These are phyloP conservation scores for Pteropus alecto DNA, from an alignment of 2,113 vertebrate genomes.

Conservation along the genomic window DNA sequence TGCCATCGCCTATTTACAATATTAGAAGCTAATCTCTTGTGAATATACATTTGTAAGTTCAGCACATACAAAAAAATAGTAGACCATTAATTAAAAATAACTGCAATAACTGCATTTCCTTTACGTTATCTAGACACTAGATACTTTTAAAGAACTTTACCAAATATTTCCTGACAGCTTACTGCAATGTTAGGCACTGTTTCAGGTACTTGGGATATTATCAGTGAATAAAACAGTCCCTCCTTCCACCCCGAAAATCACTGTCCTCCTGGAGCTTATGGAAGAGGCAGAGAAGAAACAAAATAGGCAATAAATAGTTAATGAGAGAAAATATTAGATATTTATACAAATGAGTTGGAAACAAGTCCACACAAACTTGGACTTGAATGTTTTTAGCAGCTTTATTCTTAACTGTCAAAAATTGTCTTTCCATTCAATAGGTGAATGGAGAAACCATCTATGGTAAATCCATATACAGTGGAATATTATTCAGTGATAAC, in stretches of 20 bases:
- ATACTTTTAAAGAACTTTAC: neutral
- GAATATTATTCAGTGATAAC: neutral
- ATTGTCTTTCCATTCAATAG: neutral
- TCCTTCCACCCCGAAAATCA: neutral
- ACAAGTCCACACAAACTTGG: neutral
- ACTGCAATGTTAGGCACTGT: neutral
- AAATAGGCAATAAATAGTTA: neutral
- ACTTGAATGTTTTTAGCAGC: neutral
- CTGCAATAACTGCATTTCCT: neutral
- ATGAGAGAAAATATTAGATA: neutral
- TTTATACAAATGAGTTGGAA: neutral
- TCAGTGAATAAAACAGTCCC: neutral
- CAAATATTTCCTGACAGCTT: neutral
- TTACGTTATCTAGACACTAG: neutral
- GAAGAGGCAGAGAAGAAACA: neutral
- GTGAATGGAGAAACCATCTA: neutral
- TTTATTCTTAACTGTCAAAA: neutral
- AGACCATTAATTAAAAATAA: neutral
- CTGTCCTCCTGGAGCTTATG: neutral
- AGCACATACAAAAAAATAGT: neutral
- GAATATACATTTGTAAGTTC: neutral
- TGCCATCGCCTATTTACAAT: neutral
- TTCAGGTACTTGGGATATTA: neutral
- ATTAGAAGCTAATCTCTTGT: neutral
- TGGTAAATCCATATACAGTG: neutral